Percentiles rank a stretch among this genome's conserved stretches.
phyloP scores from a whole-genome alignment of 2,113 vertebrate species.

The Petaurus breviceps region DNA sequence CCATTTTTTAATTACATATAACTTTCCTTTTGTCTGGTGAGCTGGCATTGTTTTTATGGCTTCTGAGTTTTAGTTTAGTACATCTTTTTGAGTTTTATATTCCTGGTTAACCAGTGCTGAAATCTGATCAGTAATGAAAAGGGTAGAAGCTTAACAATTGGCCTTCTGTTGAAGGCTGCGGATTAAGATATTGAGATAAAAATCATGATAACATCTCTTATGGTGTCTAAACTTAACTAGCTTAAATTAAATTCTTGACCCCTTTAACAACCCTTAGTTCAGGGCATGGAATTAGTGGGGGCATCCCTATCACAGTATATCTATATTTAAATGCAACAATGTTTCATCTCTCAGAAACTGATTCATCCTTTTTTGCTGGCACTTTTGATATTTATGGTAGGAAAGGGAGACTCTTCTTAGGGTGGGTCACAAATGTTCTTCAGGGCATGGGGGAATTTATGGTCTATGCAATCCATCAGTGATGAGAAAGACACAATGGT shows the following conservation, averaged over 20 bases:
- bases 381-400: slow-evolving; percentile 66
- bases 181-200: slow-evolving; percentile 59
- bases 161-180: slow-evolving; percentile 59
- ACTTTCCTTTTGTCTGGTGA: not conserved
- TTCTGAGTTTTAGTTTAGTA: slow-evolving; percentile 64
- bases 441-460: slow-evolving; percentile 63
- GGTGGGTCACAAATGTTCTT: slow-evolving; percentile 55
- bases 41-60: not conserved
- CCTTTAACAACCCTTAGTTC: slow-evolving; percentile 42
- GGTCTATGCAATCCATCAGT: slow-evolving; percentile 62
- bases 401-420: slow-evolving; percentile 54
- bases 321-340: slow-evolving; percentile 53
- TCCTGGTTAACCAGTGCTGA: slow-evolving; percentile 60
- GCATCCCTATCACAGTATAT: slow-evolving; percentile 16
- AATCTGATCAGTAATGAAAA: not conserved
- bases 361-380: slow-evolving; percentile 60
- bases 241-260: slow-evolving; percentile 25
- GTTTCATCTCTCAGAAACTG: slow-evolving; percentile 61
- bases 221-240: slow-evolving; percentile 60
- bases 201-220: slow-evolving; percentile 72
- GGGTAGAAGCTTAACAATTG: slow-evolving; percentile 42
- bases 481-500: slow-evolving; percentile 43
- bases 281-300: slow-evolving; percentile 46
- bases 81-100: slow-evolving; percentile 50
- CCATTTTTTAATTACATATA: not conserved